phyloP scores from a whole-genome alignment of 2,888 invertebrate species.

The Eledona agricola region DNA sequence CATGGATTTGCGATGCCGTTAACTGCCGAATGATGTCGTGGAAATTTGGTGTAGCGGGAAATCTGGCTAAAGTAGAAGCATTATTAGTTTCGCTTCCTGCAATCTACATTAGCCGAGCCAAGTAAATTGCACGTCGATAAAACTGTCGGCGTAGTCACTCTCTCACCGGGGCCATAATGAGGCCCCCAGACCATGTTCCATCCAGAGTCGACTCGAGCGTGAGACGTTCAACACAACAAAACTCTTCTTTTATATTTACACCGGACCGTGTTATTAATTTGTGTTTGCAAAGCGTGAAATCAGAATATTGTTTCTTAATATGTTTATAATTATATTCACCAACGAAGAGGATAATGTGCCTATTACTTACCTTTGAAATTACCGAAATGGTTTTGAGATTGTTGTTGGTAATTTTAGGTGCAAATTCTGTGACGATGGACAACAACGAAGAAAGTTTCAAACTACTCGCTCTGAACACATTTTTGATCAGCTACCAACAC shows the following conservation, averaged over 20 bases:
- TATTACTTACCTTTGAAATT: conserved; percentile 26
- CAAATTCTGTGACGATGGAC: no score
- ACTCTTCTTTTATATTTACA: conserved; percentile 27
- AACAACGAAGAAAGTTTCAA: no score
- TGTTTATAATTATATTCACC: conserved; percentile 41
- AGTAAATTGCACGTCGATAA: conserved; percentile 40
- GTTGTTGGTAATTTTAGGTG: background rate
- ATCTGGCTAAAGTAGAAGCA: conserved; percentile 29
- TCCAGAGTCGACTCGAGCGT: conserved; percentile 31
- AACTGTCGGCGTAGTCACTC: conserved; percentile 38
- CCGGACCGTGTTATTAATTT: conserved; percentile 35
- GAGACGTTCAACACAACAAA: conserved; percentile 32
- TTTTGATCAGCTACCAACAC: no score
- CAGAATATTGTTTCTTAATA: conserved; percentile 42
- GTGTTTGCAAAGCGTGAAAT: conserved; percentile 39
- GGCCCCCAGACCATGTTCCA: conserved; percentile 22
- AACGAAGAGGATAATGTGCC: conserved; percentile 36
- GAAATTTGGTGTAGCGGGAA: conserved; percentile 34
- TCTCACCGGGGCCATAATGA: conserved; percentile 36
- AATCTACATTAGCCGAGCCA: conserved; percentile 39
- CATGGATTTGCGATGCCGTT: conserved; percentile 10
- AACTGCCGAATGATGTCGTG: conserved; percentile 22
- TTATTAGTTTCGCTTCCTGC: conserved; percentile 43
- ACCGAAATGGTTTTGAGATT: conserved; percentile 8
- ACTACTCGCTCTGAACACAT: no score